These are phyloP conservation scores for Eudyptes chrysolophus DNA, from an alignment of 2,113 vertebrate genomes.

Conservation along the genomic window DNA sequence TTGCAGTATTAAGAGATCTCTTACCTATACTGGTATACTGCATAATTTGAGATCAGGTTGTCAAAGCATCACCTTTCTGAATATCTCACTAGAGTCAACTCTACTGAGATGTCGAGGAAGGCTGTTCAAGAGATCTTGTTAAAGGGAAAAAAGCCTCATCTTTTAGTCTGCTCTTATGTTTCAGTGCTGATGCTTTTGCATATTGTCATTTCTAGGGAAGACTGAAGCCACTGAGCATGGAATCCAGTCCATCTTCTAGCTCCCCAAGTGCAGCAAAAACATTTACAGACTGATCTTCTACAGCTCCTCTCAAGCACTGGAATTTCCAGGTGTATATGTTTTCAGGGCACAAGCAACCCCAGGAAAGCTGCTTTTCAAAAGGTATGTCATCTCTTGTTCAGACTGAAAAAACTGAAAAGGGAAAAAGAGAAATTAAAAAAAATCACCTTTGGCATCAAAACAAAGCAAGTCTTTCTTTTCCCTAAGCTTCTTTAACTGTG, in stretches of 20 bases:
- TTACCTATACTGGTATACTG: not conserved
- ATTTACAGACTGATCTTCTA: not conserved
- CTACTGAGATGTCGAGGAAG: not conserved
- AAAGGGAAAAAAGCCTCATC: not conserved
- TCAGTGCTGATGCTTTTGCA: not conserved
- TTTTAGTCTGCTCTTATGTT: not conserved
- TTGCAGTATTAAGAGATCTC: not conserved
- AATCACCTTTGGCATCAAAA: not conserved
- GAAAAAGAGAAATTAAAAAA: not conserved
- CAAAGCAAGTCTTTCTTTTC: not conserved
- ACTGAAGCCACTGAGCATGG: not conserved
- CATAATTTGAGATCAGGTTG: not conserved
- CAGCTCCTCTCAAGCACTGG: not conserved
- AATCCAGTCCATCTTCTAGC: not conserved
- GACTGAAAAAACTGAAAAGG: not conserved
- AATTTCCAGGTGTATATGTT: not conserved
- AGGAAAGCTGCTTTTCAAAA: slow-evolving; percentile 20
- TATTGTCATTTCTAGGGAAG: slow-evolving; percentile 21
- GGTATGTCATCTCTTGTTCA: not conserved
- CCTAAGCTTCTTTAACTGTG: not conserved
- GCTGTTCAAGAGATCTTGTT: not conserved
- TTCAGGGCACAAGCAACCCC: not conserved
- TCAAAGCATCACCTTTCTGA: not conserved
- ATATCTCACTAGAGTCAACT: not conserved
- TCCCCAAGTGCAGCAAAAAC: not conserved